These are phyloP conservation scores for Nycticorax nycticorax DNA, from an alignment of 2,113 vertebrate species.

Conservation along the genomic window DNA sequence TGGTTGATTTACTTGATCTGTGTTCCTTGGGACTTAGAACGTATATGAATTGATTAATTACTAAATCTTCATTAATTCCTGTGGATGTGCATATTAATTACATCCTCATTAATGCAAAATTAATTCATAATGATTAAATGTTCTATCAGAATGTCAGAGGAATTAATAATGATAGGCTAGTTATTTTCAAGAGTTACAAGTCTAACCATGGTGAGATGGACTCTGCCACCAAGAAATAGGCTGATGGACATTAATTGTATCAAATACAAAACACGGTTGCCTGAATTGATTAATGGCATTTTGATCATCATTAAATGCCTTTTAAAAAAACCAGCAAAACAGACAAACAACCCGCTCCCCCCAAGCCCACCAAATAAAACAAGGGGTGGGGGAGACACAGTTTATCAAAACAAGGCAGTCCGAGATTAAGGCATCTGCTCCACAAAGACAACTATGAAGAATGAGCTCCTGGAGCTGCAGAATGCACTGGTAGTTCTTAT, in stretches of 20 bases:
- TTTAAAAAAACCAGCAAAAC: not conserved
- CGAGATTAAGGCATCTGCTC: not conserved
- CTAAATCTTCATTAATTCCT: constrained; percentile 40
- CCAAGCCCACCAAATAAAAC: not conserved
- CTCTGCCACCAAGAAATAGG: not conserved
- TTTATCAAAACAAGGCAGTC: not conserved
- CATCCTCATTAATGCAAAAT: constrained; percentile 45
- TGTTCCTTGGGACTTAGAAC: not conserved
- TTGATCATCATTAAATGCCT: constrained; percentile 26
- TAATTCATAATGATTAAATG: constrained; percentile 52
- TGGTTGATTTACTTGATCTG: constrained; percentile 36
- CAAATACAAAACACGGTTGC: constrained; percentile 16
- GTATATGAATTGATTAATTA: not conserved
- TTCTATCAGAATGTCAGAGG: constrained; percentile 32
- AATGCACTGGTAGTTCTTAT: not conserved
- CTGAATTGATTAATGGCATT: not conserved
- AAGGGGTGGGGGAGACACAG: not conserved
- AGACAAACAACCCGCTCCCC: not conserved
- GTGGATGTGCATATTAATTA: constrained; percentile 61
- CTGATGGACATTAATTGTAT: constrained; percentile 17
- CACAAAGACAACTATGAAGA: not conserved
- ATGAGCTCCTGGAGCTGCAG: not conserved
- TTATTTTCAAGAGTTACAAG: constrained; percentile 51
- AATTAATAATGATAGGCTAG: constrained; percentile 52
- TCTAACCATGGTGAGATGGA: constrained; percentile 6